These are phyloP conservation scores for Drosophila mercatorum DNA, from an alignment of 2,888 invertebrate genomes.

Conservation along the genomic window DNA sequence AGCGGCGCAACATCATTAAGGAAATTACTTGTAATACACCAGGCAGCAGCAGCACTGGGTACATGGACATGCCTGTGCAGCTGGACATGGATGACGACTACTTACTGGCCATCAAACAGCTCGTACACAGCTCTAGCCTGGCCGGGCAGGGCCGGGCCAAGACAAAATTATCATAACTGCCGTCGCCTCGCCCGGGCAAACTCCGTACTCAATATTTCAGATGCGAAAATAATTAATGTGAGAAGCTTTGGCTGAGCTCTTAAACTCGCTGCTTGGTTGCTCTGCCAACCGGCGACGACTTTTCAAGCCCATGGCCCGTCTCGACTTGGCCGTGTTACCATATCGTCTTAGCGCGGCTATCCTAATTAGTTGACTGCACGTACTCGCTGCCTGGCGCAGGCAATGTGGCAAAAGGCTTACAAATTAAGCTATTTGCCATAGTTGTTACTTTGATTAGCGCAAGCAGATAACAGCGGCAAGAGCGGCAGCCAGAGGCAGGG, in stretches of 20 bases:
- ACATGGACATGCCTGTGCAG: slow-evolving; percentile 28
- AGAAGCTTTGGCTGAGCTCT: slow-evolving; percentile 53
- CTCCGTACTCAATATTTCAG: slow-evolving; percentile 68
- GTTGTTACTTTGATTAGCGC: slow-evolving; percentile 61
- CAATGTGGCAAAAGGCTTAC: slow-evolving; percentile 59
- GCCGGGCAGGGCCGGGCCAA: neutral
- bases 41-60: slow-evolving; percentile 57
- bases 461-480: slow-evolving; percentile 9
- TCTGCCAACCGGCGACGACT: slow-evolving; percentile 24
- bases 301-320: slow-evolving; percentile 11
- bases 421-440: slow-evolving; percentile 72
- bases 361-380: slow-evolving; percentile 70
- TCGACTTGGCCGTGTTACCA: slow-evolving; percentile 35
- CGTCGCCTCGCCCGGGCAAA: slow-evolving; percentile 31
- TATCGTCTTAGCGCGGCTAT: slow-evolving; percentile 46
- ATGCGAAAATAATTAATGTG: slow-evolving; percentile 78
- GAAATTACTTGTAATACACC: slow-evolving; percentile 77
- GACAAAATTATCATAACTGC: slow-evolving; percentile 71
- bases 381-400: slow-evolving; percentile 35
- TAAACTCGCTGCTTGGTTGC: slow-evolving; percentile 19
- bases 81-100: slow-evolving; percentile 8
- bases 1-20: slow-evolving; percentile 78
- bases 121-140: slow-evolving; percentile 8
- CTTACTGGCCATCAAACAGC: slow-evolving; percentile 24
- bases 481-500: neutral